Evolutionary conservation across 2,113 vertebrate species (phyloP).

Genomic region (Aptenodytes forsteri): DNA sequence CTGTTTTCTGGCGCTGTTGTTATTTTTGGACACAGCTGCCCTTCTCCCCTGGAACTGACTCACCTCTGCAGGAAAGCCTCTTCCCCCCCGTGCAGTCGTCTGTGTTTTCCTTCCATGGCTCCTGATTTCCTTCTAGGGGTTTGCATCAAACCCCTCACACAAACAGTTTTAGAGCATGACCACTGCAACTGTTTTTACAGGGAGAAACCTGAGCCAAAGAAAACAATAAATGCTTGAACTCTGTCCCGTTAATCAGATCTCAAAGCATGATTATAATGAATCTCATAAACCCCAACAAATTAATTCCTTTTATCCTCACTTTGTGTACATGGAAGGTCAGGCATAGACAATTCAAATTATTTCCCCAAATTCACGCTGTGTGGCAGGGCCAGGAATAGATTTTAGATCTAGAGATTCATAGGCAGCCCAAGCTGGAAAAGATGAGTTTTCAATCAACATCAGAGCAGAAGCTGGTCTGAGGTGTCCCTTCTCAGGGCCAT

Average conservation of each 20-base stretch:
- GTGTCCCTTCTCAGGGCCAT: neutral
- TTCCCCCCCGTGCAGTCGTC: neutral
- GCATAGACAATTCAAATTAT: neutral
- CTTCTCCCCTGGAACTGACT: conserved; percentile 47
- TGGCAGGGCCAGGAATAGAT: neutral
- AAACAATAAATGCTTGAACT: conserved; percentile 8
- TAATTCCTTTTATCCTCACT: neutral
- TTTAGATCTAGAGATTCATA: neutral
- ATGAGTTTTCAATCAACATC: neutral
- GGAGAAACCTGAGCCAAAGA: neutral
- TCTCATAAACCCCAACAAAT: neutral
- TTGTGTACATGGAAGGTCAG: neutral
- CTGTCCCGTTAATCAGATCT: neutral
- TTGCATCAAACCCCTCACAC: neutral
- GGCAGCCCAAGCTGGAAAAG: neutral
- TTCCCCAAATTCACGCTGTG: neutral
- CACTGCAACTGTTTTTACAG: neutral
- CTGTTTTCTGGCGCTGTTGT: neutral
- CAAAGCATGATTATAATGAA: neutral
- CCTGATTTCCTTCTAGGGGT: conserved; percentile 26
- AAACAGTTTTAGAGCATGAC: neutral
- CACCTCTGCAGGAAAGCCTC: conserved; percentile 43
- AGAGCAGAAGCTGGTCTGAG: neutral
- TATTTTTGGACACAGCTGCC: neutral
- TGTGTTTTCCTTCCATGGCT: neutral